Conservation (phyloP, 2,113 vertebrate species). For the Tretioscincus oriximinensis region DNA sequence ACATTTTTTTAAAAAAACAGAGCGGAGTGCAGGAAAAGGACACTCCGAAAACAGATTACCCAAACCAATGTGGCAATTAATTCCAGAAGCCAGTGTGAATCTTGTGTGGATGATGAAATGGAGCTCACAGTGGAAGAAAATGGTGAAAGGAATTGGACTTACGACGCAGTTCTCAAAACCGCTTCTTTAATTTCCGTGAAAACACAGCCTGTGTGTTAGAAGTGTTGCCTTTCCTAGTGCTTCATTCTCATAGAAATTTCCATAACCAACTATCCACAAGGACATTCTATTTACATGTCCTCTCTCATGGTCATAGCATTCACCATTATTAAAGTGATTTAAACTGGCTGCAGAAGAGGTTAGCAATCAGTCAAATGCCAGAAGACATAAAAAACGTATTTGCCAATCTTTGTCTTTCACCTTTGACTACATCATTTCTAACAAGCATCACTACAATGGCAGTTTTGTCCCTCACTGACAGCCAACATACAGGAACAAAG, state of each 20-base stretch:
- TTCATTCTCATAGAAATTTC: background rate
- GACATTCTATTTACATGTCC: background rate
- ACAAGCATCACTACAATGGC: background rate
- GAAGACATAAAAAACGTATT: slow-evolving; percentile 29
- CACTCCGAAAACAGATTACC: too few relatives aligned
- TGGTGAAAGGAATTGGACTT: too few relatives aligned
- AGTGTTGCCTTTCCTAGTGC: background rate
- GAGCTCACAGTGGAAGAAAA: too few relatives aligned
- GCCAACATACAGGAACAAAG: slow-evolving; percentile 3
- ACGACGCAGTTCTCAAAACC: too few relatives aligned
- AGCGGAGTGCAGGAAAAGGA: too few relatives aligned
- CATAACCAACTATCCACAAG: background rate
- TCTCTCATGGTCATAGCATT: background rate
- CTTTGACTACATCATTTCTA: slow-evolving; percentile 43
- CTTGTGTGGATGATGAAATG: too few relatives aligned
- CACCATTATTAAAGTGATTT: background rate
- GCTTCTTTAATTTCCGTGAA: too few relatives aligned
- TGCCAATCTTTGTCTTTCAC: slow-evolving; percentile 13
- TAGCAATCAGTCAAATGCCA: slow-evolving; percentile 22
- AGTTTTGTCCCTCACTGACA: slow-evolving; percentile 11
- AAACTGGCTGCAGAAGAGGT: slow-evolving; percentile 26
- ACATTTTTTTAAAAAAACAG: too few relatives aligned
- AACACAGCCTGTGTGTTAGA: too few relatives aligned
- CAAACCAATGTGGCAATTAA: too few relatives aligned
- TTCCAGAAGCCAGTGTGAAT: too few relatives aligned